Percentiles rank a stretch among this genome's conserved stretches.
Evolutionary conservation across 1,140 invertebrate genomes (phyloP).

Genomic region (Anagrus nilaparvatae): DNA sequence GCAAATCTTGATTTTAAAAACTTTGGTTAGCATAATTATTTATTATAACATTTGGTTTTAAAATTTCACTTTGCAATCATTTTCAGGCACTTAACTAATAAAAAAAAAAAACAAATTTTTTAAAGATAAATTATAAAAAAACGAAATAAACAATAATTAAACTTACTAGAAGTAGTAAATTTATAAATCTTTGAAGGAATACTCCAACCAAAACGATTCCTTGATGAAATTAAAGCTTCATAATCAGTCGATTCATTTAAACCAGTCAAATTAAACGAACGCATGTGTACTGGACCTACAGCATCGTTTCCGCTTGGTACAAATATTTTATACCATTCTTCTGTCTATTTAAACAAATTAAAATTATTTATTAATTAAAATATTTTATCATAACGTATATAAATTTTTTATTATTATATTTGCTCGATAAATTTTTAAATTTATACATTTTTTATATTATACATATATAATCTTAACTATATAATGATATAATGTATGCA

Average conservation of each 20-base stretch:
- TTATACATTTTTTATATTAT: too few relatives aligned
- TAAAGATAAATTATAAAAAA: slow-evolving; percentile 14
- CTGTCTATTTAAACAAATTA: too few relatives aligned
- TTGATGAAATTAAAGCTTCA: slow-evolving; percentile 56
- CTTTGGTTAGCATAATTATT: too few relatives aligned
- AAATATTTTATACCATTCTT: slow-evolving; percentile 59
- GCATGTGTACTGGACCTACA: slow-evolving; percentile 52
- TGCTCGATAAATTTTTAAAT: too few relatives aligned
- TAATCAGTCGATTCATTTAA: slow-evolving; percentile 55
- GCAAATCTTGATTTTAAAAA: too few relatives aligned
- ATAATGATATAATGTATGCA: too few relatives aligned
- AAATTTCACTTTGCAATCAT: background rate
- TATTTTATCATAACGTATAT: too few relatives aligned
- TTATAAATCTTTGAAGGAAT: slow-evolving; percentile 51
- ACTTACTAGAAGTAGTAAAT: slow-evolving; percentile 54
- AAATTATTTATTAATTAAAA: too few relatives aligned
- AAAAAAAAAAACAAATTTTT: too few relatives aligned
- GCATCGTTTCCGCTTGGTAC: slow-evolving; percentile 51
- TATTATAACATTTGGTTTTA: background rate
- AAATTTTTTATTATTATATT: too few relatives aligned
- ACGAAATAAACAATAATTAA: slow-evolving; percentile 33
- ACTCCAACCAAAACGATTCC: slow-evolving; percentile 63
- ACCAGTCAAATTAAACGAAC: slow-evolving; percentile 55
- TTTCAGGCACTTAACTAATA: too few relatives aligned
- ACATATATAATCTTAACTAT: too few relatives aligned